Base-by-base conservation (phyloP, 2,113 vertebrate species). In the Macquaria australasica region DNA sequence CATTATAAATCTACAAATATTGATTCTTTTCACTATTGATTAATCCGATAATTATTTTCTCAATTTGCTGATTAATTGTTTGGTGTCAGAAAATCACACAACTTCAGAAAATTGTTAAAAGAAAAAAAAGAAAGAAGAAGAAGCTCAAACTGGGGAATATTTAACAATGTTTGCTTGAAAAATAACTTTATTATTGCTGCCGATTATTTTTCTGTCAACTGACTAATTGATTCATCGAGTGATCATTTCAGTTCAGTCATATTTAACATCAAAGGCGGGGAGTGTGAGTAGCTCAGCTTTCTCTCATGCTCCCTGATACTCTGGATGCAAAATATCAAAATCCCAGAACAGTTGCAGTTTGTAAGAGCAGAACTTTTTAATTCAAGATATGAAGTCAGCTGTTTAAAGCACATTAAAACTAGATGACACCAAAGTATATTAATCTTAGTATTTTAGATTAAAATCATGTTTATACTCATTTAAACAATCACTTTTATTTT, bases 221-320 rank as follows among this genome's bases (percentile, higher is more conserved):
- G 68, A 55, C 18, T 18, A 18, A 73, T 18, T 39, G 6, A 74
- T 39, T 21, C 21, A 45, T 41, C 0, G 0, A 71, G 25, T 25
- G 25, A 45, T 41, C 15, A 41, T 45, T 48, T 72, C 11, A 41
- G 71, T 55, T 59, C 16, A 50, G 48, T 71, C 69, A 50, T 60
- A 75, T 58, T 71, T 51, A 79, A 69, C 75, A 76, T 72, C 51
- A 79, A 67, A 50, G 43, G 23, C 9, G 51, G 31, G 8, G 34
- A 59, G 21, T 67, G 6, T n/a, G 15, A 21, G 3, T 41, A 25
- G 28, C 18, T 55, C 39, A 1, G 18, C 34, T 78, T 3, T 48
- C 45, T 48, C 55, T 63, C 16, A 56, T 56, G 12, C 37, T 53
- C n/a, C 25, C 28, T 25, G 18, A 14, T 66, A 51, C 34, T 16